phyloP scores from a whole-genome alignment of 2,797 vertebrate species.

The Sebastiscus albofasciatus region DNA sequence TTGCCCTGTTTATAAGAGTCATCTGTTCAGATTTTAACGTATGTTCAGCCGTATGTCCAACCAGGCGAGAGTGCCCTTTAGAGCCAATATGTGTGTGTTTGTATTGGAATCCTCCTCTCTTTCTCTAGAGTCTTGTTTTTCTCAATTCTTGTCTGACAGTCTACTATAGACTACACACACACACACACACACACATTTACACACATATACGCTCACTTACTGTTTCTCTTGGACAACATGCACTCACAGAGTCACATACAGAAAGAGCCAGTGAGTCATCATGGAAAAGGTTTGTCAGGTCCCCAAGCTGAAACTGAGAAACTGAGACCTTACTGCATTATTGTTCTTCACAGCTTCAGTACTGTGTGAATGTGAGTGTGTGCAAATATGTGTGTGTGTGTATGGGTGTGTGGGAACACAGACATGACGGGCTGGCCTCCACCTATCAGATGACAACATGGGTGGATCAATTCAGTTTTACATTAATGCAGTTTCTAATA shows the following conservation, averaged over 20 bases:
- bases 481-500: not conserved
- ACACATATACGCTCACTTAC: slow-evolving; percentile 2
- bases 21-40: not conserved
- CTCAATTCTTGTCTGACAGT: slow-evolving; percentile 20
- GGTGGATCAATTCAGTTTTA: not conserved
- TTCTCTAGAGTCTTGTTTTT: slow-evolving; percentile 33
- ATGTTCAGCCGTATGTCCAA: not conserved
- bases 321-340: slow-evolving; percentile 50
- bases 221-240: slow-evolving; percentile 53
- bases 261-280: slow-evolving; percentile 76
- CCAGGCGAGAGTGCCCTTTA: not conserved
- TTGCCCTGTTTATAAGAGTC: not conserved
- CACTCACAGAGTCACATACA: slow-evolving; percentile 37
- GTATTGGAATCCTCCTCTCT: slow-evolving; percentile 5
- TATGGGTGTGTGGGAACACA: not conserved
- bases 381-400: not conserved
- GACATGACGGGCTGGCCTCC: not conserved
- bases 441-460: slow-evolving; percentile 17
- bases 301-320: slow-evolving; percentile 66
- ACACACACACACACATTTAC: slow-evolving; percentile 9
- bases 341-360: slow-evolving; percentile 44
- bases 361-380: slow-evolving; percentile 4
- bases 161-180: slow-evolving; percentile 18
- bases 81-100: not conserved
- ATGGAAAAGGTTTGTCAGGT: slow-evolving; percentile 80